phyloP scores from a whole-genome alignment of 2,888 invertebrate species.

The Leptopilina drosophilae region DNA sequence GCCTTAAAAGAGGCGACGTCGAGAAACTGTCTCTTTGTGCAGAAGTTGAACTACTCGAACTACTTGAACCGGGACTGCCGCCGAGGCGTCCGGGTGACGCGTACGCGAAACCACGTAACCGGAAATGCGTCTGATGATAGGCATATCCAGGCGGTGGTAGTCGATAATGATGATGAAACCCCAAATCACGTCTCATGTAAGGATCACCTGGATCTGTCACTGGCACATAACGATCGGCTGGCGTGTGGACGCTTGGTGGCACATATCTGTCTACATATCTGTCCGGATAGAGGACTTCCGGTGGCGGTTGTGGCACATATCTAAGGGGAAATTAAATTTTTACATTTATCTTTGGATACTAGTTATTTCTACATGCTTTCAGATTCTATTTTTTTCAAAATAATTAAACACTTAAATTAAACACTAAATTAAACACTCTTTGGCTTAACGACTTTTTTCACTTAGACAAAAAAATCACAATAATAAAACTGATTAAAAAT shows the following conservation, averaged over 20 bases:
- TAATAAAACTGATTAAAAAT: too few relatives aligned
- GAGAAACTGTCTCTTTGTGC: conserved; percentile 75
- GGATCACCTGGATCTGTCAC: conserved; percentile 78
- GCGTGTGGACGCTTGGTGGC: conserved; percentile 84
- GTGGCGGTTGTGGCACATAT: conserved; percentile 81
- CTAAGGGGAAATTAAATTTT: conserved; percentile 45
- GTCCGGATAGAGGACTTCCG: conserved; percentile 74
- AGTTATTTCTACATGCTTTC: too few relatives aligned
- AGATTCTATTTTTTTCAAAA: too few relatives aligned
- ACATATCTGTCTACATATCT: conserved; percentile 80
- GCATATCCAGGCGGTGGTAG: conserved; percentile 78
- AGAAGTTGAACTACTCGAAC: conserved; percentile 78
- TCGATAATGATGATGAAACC: conserved; percentile 80
- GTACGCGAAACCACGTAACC: conserved; percentile 73
- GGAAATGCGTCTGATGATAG: conserved; percentile 74
- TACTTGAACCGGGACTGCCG: conserved; percentile 78
- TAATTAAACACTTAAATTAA: too few relatives aligned
- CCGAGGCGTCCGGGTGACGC: conserved; percentile 72
- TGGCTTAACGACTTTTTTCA: too few relatives aligned
- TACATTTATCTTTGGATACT: too few relatives aligned
- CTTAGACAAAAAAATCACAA: too few relatives aligned
- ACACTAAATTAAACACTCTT: too few relatives aligned
- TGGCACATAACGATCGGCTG: conserved; percentile 85
- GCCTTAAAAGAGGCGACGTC: conserved; percentile 75
- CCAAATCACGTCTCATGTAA: conserved; percentile 80